phyloP scores from a whole-genome alignment of 1,140 invertebrate species.

The Zeugodacus cucurbitae region DNA sequence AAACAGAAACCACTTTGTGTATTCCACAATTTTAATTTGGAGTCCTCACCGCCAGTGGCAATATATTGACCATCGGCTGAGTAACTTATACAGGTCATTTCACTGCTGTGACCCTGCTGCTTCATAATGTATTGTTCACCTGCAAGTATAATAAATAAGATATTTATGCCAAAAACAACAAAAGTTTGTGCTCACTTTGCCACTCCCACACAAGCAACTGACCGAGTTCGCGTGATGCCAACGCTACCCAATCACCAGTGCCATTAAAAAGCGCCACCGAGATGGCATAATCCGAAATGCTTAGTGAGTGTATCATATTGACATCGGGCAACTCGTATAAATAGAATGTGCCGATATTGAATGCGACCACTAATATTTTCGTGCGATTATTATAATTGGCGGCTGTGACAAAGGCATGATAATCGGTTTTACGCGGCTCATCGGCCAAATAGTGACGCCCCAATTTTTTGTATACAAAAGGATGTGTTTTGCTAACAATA shows the following conservation, averaged over 20 bases:
- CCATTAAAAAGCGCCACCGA: conserved; percentile 84
- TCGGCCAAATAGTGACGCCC: conserved; percentile 79
- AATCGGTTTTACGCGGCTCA: conserved; percentile 72
- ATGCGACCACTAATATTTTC: conserved; percentile 84
- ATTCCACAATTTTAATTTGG: conserved; percentile 98
- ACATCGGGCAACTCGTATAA: conserved; percentile 94
- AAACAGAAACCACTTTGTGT: conserved; percentile 90
- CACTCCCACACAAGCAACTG: conserved; percentile 98
- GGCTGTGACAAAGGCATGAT: conserved; percentile 75
- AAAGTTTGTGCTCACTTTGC: conserved; percentile 77
- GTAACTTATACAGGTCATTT: conserved; percentile 89
- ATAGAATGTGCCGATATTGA: conserved; percentile 85
- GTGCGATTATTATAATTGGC: conserved; percentile 83
- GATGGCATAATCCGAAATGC: conserved; percentile 84
- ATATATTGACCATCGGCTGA: conserved; percentile 92
- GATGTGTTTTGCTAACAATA: conserved; percentile 65
- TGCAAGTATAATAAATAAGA: conserved; percentile 48
- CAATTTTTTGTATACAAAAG: conserved; percentile 76
- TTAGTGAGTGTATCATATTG: conserved; percentile 91
- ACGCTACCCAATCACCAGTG: conserved; percentile 94
- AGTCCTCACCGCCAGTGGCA: conserved; percentile 94
- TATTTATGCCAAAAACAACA: neutral
- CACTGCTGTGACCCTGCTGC: conserved; percentile 93
- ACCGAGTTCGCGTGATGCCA: conserved; percentile 85
- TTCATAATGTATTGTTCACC: conserved; percentile 97